Base-by-base conservation (phyloP, 1,140 invertebrate genomes). In the Hylaeus anthracinus region DNA sequence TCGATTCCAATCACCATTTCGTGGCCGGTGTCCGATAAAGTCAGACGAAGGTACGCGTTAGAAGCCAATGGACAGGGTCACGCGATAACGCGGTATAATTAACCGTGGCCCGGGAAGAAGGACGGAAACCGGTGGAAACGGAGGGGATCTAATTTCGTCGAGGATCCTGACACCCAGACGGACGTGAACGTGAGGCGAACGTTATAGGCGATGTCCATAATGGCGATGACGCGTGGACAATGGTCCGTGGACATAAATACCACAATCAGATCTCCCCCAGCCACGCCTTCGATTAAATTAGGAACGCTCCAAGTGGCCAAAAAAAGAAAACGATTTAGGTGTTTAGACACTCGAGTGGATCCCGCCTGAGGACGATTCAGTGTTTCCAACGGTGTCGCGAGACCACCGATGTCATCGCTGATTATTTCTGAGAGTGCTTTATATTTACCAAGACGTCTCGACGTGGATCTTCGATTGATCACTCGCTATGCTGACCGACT, bases 241-340 rank as follows among this genome's bases (percentile, higher is more conserved):
- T 86, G 71, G 75, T 70, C 72, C 84, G 72, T 86, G 85, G 85
- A 86, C 85, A 86, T 83, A 86, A 86, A 86, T 86, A 86, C 81
- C 84, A 86, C 75, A 81, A 86, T 86, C 84, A 26, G 85, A 83
- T 86, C 84, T 86, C 80, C 15, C 8, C 39, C 53, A 76, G 41
- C 26, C 84, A 86, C 85, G 85, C 85, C 85, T 86, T 72, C 81
- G 81, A 86, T 86, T 83, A 86, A 86, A 86, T 86, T 86, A 86
- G 85, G 82, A 86, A 86, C 72, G 85, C 41, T 76, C 61, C 51
- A 53, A 66, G 72, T 86, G 76, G 84, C 76, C 41, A 85, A 26
- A 26, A 61, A 61, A 61, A 71, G 81, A 85, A 84, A 81, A 73
- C 58, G 72, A 79, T 83, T 83, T 76, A 83, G 83, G 72, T 80